Evolutionary conservation across 2,113 vertebrate species (phyloP), one percentile per base, ranked within the genome.

Genomic region (Rallus limicola): DNA sequence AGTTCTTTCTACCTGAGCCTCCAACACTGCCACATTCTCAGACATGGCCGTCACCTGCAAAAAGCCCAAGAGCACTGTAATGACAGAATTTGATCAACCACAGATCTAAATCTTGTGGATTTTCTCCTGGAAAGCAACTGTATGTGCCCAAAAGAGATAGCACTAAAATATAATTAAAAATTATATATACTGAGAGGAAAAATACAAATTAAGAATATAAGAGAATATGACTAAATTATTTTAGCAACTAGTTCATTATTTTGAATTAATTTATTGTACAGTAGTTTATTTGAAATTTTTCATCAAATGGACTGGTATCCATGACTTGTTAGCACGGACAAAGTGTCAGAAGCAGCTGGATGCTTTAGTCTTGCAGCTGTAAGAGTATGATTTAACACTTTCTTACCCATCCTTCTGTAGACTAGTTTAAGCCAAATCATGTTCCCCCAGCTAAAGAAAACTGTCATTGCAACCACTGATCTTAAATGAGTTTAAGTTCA

Each of bases 41-140:
- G 98, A 98, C 28, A 99, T 95, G 74, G 93, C 81, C n/a, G 97
- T 97, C 72, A 98, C 98, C 99, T 99, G 82, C 33, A 97, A 93
- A 68, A 86, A 75, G n/a, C n/a, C 44, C 59, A 55, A 76, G 48
- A 90, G 75, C 15, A 60, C 13, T 36, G 13, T 20, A 88, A 42
- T 58, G 11, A 60, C 10, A 10, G 50, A 28, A 68, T 70, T 50
- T 93, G 74, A 91, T 25, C 18, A 88, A 60, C 9, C 17, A 53
- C 34, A 67, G 23, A 64, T 56, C 2, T 74, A 85, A 82, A 56
- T 33, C 17, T 59, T 31, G 5, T 18, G 29, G 16, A 76, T 18
- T 13, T 91, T 17, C 16, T 67, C 60, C 52, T 56, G 50, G 59
- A 68, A 84, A 91, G 23, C 5, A 88, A 63, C 29, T 58, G 13